phyloP scores from a whole-genome alignment of 2,113 vertebrate species.

The Ageneiosus marmoratus region DNA sequence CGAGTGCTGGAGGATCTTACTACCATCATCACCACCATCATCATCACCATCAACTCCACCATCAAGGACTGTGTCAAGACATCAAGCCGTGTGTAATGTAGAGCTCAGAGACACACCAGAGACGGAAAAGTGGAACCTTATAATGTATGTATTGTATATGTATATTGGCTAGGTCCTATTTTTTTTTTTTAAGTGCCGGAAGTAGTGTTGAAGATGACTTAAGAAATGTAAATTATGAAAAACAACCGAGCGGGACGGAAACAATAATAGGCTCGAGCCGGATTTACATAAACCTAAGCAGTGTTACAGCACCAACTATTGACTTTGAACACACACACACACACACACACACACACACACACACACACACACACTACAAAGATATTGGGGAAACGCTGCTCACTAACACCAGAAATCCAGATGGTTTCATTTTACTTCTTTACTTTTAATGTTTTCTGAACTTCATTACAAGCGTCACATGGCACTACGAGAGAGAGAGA shows the following conservation, averaged over 20 bases:
- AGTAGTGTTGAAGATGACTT: background rate
- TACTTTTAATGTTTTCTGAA: background rate
- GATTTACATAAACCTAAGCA: slow-evolving; percentile 3
- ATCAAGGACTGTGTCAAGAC: slow-evolving; percentile 91
- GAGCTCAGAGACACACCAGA: background rate
- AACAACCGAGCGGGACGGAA: background rate
- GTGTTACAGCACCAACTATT: background rate
- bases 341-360: background rate
- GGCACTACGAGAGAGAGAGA: background rate
- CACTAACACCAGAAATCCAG: background rate
- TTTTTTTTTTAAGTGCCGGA: background rate
- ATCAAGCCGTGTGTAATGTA: slow-evolving; percentile 96
- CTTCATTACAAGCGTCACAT: background rate
- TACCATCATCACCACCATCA: slow-evolving; percentile 70
- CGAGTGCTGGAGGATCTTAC: slow-evolving; percentile 84
- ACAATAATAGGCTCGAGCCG: background rate
- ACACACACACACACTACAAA: background rate
- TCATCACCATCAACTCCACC: slow-evolving; percentile 78
- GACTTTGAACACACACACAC: background rate
- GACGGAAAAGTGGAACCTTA: background rate
- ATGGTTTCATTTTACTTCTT: background rate
- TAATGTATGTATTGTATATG: background rate
- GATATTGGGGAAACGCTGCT: background rate
- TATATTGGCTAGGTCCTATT: background rate
- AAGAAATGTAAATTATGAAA: background rate